A percentile compares a stretch with the other conserved stretches of the same genome.
Evolutionary conservation across 2,113 vertebrate species (phyloP).

Genomic region (Origma solitaria): DNA sequence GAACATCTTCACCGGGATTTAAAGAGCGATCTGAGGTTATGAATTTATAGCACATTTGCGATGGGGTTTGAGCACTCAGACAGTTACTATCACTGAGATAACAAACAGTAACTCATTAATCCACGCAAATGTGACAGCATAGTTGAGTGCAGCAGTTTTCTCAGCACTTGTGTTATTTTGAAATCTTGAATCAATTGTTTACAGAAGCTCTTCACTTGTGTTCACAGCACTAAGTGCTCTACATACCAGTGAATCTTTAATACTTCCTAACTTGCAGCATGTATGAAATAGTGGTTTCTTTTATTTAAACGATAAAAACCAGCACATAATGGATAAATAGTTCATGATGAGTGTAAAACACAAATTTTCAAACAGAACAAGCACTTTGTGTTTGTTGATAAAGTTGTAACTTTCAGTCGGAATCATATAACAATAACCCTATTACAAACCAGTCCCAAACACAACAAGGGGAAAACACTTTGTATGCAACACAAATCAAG

Average conservation of each 20-base stretch:
- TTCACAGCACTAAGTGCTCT: conserved; percentile 43
- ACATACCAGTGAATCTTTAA: not conserved
- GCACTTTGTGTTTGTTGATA: not conserved
- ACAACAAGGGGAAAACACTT: not conserved
- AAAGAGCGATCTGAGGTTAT: not conserved
- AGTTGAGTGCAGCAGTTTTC: not conserved
- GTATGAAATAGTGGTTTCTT: not conserved
- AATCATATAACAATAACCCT: not conserved
- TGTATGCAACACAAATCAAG: conserved; percentile 16
- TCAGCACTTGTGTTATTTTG: conserved; percentile 30
- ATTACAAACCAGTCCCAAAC: conserved; percentile 11
- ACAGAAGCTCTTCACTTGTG: conserved; percentile 52
- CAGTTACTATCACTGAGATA: not conserved
- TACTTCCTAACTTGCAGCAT: not conserved
- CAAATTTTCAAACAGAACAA: not conserved
- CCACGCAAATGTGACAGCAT: not conserved
- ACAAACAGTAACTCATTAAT: conserved; percentile 26
- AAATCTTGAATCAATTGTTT: conserved; percentile 43
- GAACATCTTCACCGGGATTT: not conserved
- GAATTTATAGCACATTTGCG: not conserved
- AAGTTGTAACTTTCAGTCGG: not conserved
- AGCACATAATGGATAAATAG: not conserved
- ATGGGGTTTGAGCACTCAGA: not conserved
- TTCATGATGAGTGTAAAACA: not conserved
- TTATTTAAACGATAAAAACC: not conserved